phyloP scores from a whole-genome alignment of 2,113 vertebrate genomes.

The Haliaeetus leucogaster region DNA sequence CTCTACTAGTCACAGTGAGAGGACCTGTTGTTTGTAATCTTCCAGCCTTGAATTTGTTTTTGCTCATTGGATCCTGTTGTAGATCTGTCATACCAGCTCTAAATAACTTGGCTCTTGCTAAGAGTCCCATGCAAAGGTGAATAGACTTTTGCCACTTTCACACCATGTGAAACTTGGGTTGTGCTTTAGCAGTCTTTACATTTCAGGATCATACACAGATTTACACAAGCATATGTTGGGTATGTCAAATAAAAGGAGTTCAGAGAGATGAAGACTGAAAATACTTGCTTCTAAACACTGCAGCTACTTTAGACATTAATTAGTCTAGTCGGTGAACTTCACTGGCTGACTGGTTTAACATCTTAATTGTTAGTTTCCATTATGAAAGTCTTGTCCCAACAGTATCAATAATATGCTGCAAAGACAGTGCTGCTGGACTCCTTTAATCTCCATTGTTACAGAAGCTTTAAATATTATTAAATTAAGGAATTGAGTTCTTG shows the following conservation, averaged over 20 bases:
- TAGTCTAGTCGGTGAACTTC: background rate
- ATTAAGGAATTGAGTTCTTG: constrained; percentile 42
- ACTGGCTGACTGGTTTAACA: background rate
- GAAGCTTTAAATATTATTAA: constrained; percentile 25
- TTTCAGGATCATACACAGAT: background rate
- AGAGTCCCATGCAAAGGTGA: background rate
- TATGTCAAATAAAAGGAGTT: background rate
- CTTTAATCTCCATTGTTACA: background rate
- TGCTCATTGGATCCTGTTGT: background rate
- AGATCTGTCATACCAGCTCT: background rate
- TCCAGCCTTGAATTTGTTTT: background rate
- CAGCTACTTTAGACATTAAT: background rate
- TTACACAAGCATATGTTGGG: background rate
- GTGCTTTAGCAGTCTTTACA: background rate
- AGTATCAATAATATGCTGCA: background rate
- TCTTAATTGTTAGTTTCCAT: background rate
- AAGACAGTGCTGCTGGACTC: background rate
- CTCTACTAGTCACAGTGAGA: background rate
- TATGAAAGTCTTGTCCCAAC: background rate
- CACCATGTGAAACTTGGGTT: background rate
- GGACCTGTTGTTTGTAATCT: background rate
- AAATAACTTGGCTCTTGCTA: background rate
- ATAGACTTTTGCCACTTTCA: background rate
- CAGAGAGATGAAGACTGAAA: background rate
- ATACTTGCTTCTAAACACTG: background rate